These are phyloP conservation scores for Eupithecia pulchellata DNA, from an alignment of 2,888 invertebrate species.

Conservation along the genomic window DNA sequence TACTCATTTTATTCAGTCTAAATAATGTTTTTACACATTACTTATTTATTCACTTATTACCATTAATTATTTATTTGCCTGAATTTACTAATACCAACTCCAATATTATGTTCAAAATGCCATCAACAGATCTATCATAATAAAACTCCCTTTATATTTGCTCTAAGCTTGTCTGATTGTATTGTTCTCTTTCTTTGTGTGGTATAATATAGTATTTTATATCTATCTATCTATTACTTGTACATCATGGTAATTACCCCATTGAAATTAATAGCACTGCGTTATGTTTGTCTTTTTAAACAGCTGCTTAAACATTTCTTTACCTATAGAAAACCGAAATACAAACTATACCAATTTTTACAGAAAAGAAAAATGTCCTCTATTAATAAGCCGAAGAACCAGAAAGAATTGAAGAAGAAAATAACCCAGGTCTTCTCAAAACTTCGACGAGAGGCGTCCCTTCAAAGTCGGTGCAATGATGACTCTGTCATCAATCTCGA, in stretches of 20 bases:
- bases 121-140: background rate
- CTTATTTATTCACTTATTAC: too few relatives aligned
- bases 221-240: too few relatives aligned
- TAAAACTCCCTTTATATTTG: too few relatives aligned
- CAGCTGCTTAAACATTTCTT: too few relatives aligned
- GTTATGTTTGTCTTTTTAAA: too few relatives aligned
- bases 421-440: background rate
- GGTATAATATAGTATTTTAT: too few relatives aligned
- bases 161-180: too few relatives aligned
- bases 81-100: background rate
- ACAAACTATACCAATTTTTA: background rate
- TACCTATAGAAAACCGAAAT: background rate
- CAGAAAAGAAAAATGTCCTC: constrained; percentile 4
- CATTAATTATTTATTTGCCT: background rate
- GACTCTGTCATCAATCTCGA: background rate
- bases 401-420: background rate
- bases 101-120: background rate
- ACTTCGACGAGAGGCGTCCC: background rate
- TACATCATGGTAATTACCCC: background rate
- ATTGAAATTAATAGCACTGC: background rate
- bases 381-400: background rate
- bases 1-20: background rate
- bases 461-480: background rate
- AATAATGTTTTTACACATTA: too few relatives aligned
- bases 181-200: too few relatives aligned